These are phyloP conservation scores for Pongo abelii DNA, from an alignment of 2,113 vertebrate species.

Conservation along the genomic window DNA sequence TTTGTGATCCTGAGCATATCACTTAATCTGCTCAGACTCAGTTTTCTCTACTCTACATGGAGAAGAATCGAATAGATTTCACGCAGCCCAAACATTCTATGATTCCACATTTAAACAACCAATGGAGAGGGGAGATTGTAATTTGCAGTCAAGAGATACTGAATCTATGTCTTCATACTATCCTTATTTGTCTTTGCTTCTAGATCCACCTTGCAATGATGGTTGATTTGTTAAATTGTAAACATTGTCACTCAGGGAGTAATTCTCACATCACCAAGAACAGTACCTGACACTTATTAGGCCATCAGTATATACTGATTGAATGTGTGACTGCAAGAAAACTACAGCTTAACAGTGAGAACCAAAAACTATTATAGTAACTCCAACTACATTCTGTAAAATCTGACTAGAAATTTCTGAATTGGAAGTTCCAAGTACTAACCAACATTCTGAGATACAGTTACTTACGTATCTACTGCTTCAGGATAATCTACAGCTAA, in stretches of 20 bases:
- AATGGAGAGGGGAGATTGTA: neutral
- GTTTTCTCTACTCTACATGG: neutral
- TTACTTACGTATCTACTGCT: neutral
- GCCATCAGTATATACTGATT: neutral
- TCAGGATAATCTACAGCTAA: neutral
- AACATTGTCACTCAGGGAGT: neutral
- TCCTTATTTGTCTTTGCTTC: neutral
- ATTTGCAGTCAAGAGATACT: neutral
- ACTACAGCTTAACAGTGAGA: neutral
- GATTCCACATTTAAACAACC: neutral
- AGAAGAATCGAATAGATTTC: neutral
- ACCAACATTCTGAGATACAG: neutral
- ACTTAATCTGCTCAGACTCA: neutral
- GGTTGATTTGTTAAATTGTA: neutral
- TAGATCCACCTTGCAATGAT: neutral
- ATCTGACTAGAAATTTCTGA: slow-evolving; percentile 5
- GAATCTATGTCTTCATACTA: neutral
- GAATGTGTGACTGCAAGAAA: neutral
- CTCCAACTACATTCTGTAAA: neutral
- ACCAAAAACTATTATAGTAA: neutral
- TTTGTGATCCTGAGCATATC: neutral
- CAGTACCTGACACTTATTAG: neutral
- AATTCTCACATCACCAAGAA: neutral
- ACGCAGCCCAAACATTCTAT: neutral
- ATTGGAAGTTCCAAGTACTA: neutral